Evolutionary conservation across 2,888 invertebrate species (phyloP).

Genomic region (Acanthococcus lagerstroemiae): DNA sequence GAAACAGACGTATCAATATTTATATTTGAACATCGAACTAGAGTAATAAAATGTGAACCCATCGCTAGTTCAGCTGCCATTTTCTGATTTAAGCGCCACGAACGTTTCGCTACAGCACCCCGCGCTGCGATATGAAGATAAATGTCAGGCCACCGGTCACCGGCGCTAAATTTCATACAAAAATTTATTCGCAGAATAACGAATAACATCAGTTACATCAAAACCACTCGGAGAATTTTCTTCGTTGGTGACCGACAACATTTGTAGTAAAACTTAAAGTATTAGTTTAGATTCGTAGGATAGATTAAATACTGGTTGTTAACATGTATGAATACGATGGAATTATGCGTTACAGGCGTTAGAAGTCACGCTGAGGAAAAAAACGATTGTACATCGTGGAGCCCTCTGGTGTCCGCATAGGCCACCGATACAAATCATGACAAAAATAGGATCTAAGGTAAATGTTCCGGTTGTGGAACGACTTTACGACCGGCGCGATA

Average conservation of each 20-base stretch:
- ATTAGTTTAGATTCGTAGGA: conserved; percentile 29
- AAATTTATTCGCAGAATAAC: conserved; percentile 23
- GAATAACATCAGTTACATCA: conserved; percentile 19
- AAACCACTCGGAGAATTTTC: conserved; percentile 20
- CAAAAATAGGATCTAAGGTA: conserved; percentile 19
- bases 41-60: no score
- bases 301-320: conserved; percentile 31
- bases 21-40: no score
- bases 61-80: no score
- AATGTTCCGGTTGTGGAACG: conserved; percentile 26
- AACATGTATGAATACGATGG: conserved; percentile 31
- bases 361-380: conserved; percentile 28
- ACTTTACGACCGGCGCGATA: conserved; percentile 28
- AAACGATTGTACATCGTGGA: conserved; percentile 30
- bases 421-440: conserved; percentile 31
- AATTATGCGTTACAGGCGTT: conserved; percentile 31
- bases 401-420: conserved; percentile 31
- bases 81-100: no score
- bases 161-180: conserved; percentile 11
- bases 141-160: not conserved
- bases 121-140: no score
- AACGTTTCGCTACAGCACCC: no score
- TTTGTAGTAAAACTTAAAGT: conserved; percentile 31
- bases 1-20: no score
- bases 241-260: conserved; percentile 30